Evolutionary conservation across 2,797 vertebrate genomes (phyloP), one percentile per base, ranked within the genome.

Genomic region (Bucorvus abyssinicus): DNA sequence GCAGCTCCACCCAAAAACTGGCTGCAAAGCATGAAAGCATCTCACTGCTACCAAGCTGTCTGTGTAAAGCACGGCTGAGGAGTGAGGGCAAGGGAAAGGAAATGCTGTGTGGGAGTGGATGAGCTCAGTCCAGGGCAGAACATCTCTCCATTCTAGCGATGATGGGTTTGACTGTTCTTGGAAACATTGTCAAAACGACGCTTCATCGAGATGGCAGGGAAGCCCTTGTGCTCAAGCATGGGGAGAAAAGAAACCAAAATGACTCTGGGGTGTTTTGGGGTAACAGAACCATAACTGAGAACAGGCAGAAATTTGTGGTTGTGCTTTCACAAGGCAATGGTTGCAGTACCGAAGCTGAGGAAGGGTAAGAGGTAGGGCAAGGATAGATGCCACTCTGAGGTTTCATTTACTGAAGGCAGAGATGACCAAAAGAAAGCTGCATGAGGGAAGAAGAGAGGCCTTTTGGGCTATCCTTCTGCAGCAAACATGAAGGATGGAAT

Each of bases 1-100:
- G 14, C 47, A 53, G 52, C 87, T 84, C 96, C 95, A 91, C 79
- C 95, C 87, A 73, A 93, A 91, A 88, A 69, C 77, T 52, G 67
- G 2, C 85, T 90, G 70, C 21, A 52, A 84, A 91, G 15, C 23
- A 70, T 3, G 0, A 91, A 63, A 79, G n/a, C 65, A 44, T 47
- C 56, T 80, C 7, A 0, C 45, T 74, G 40, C 44, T 82, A 76
- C 59, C 0, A 9, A 74, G 55, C 17, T 76, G 14, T 32, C 52
- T 32, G 65, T 1, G 1, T 10, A 34, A 84, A 90, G 56, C 22
- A 24, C 0, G 0, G 49, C 12, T 20, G 22, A 26, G 19, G 53
- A 80, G 4, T 5, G 27, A 90, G 79, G 29, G 13, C 7, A 12
- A 70, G n/a, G 76, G 65, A 61, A 64, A 79, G 47, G 67, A 93